Evolutionary conservation across 2,888 invertebrate genomes (phyloP).

Genomic region (Metallyticus violacea): DNA sequence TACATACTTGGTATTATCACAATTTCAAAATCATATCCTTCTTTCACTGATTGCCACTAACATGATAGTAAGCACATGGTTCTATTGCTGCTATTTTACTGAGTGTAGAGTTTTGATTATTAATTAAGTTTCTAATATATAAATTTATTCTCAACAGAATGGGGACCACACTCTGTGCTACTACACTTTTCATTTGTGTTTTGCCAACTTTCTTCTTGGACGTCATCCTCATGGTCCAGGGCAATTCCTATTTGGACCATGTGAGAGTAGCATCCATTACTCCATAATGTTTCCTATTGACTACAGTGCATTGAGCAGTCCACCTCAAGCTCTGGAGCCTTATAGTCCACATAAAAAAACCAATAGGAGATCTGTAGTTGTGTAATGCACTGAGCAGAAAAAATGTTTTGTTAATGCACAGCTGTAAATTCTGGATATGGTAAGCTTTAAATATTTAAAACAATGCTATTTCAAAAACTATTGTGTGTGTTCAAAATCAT

Average conservation of each 20-base stretch:
- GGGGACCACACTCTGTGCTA: conserved; percentile 65
- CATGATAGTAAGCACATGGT: too few relatives aligned
- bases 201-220: conserved; percentile 71
- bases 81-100: too few relatives aligned
- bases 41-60: too few relatives aligned
- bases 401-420: not conserved
- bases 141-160: conserved; percentile 54
- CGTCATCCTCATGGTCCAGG: conserved; percentile 74
- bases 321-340: conserved; percentile 66
- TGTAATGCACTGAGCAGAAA: conserved; percentile 43
- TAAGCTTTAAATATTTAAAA: not conserved
- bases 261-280: conserved; percentile 38
- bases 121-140: not conserved
- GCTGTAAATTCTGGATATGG: not conserved
- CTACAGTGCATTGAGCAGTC: conserved; percentile 70
- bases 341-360: conserved; percentile 66
- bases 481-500: not conserved
- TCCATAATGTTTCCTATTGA: conserved; percentile 62
- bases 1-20: too few relatives aligned
- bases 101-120: too few relatives aligned
- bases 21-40: too few relatives aligned
- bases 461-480: not conserved
- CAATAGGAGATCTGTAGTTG: conserved; percentile 67
- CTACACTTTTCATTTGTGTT: conserved; percentile 67
- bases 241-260: conserved; percentile 64